Base-by-base conservation (phyloP, 1,140 invertebrate genomes). In the Bombus turneri region DNA sequence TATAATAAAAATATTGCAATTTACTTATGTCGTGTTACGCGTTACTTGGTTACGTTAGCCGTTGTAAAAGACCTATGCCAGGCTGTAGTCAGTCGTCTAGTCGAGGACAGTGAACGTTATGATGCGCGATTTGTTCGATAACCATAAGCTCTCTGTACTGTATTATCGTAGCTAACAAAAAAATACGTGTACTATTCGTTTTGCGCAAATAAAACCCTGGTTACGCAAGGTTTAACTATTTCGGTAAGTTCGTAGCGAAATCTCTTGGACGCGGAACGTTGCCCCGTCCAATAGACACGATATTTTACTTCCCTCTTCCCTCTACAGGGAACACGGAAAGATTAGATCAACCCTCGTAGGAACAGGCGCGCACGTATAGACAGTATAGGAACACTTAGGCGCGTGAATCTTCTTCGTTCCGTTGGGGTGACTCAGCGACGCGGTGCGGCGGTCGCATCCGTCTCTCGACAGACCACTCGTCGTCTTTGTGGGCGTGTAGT, bases 321-420 rank as follows among this genome's bases (percentile, higher is more conserved):
- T 4, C 39, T 53, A n/a, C 4, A 22, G 41, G 39, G 25, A 39
- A 3, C 6, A 31, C 9, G 72, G 72, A 25, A 47, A 37, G 81
- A 83, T 77, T 77, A 77, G 72, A 83, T 77, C 43, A 57, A 68
- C 43, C 81, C 62, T 18, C 18, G 31, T 10, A 31, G 57, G 25
- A 10, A 77, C 28, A n/a, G 57, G 8, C 41, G 34, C 25, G 31
- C 25, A 0, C 39, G 39, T 31, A 10, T 15, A 73, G 69, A 22
- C 31, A 31, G 39, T 31, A 10, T 8, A 73, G 69, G n/a, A 31
- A 73, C 28, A 73, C 28, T 31, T 13, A 73, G 78, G 53, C 28
- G 73, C 39, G 72, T 39, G 73, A 25, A 79, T 83, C 81, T 74
- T 81, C 47, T 34, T 68, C 31, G 62, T 53, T 79, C 31, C 64